Base-by-base conservation (phyloP, 2,113 vertebrate species). In the Prochilodus magdalenae region DNA sequence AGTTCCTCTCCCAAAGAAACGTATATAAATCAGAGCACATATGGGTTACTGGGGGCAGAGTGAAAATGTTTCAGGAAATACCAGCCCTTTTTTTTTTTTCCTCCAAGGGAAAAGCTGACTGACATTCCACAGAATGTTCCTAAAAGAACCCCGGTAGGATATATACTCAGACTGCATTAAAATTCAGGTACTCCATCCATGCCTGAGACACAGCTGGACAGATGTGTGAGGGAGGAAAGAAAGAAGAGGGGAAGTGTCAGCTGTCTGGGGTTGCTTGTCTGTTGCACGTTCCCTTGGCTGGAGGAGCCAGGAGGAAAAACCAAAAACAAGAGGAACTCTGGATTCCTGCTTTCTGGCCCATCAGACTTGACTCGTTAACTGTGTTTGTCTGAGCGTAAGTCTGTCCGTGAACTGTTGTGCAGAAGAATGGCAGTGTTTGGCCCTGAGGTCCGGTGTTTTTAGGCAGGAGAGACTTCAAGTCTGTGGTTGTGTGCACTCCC, bases 41-140 rank as follows among this genome's bases (percentile, higher is more conserved):
- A 76, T 84, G 72, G 27, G 27, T 73, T 83, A 73, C 49, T 53
- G 22, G 26, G 51, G 79, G 77, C 73, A 83, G 89, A 83, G 89
- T 81, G 75, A 2, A 69, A 65, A 83, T 33, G 57, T 84, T 89
- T 88, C 91, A 93, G 93, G 93, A 94, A 93, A 93, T 94, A 82
- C 92, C 92, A 90, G 74, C 81, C 83, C 88, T 83, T 85, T 29
- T 40, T 85, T 29, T 40, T 83, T 85, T 29, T 40, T 33, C 30
- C 82, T 84, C 16, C 62, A 70, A 44, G 73, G 81, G 83, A 84
- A 89, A 91, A 88, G 53, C 88, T 89, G 86, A 86, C 88, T 82
- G 16, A 90, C 92, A 92, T 93, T 92, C 92, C 87, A 91, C 55
- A 84, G 82, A 33, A 20, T 24, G 36, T 71, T 89, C 77, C 89